Conservation (phyloP, 2,888 invertebrate species). For the Hetaerina titia region DNA sequence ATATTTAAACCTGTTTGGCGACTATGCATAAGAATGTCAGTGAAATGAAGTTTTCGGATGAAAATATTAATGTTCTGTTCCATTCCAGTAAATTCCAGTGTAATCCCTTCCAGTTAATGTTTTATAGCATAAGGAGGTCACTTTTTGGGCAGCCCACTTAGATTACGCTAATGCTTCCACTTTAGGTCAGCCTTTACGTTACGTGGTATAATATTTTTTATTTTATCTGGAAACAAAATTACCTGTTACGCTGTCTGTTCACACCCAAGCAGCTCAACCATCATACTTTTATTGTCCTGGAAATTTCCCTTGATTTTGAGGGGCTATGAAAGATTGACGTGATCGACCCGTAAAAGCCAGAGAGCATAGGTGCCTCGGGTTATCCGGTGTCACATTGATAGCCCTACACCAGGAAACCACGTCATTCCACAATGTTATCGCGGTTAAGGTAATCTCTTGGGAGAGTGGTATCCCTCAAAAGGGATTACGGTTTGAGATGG, state of each 20-base stretch:
- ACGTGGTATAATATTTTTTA: not conserved
- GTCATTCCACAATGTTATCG: not conserved
- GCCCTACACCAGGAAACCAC: not conserved
- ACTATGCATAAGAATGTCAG: too few species aligned
- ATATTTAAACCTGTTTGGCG: too few species aligned
- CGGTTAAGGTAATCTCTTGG: slow-evolving; percentile 8
- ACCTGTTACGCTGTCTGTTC: not conserved
- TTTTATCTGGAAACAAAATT: not conserved
- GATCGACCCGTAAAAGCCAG: not conserved
- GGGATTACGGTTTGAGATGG: not conserved
- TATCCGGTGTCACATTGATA: not conserved
- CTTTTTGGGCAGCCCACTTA: too few species aligned
- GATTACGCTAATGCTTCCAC: too few species aligned
- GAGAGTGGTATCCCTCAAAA: not conserved
- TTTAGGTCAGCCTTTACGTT: too few species aligned
- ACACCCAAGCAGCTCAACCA: not conserved
- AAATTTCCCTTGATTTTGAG: too few species aligned
- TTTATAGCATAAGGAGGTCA: too few species aligned
- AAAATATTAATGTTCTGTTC: too few species aligned
- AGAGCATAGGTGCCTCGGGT: not conserved
- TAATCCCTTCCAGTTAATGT: too few species aligned
- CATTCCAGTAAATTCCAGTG: too few species aligned
- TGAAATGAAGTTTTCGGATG: too few species aligned
- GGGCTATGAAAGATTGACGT: not conserved
- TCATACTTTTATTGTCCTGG: not conserved